Evolutionary conservation across 2,888 invertebrate species (phyloP).

Genomic region (Cantharis rustica): DNA sequence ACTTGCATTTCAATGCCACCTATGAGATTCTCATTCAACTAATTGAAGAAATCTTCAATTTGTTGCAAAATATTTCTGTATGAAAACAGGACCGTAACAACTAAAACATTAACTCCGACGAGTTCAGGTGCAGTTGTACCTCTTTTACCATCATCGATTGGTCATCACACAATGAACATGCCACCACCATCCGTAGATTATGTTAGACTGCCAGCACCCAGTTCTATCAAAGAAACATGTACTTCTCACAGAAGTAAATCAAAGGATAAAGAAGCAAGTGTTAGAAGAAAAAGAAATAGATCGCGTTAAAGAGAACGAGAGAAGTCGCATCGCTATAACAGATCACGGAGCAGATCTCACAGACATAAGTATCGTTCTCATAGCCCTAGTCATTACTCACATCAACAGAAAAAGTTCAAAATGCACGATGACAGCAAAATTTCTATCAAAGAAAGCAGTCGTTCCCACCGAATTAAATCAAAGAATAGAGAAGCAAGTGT

Average conservation of each 20-base stretch:
- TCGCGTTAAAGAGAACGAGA: conserved; percentile 55
- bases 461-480: conserved; percentile 22
- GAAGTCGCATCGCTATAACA: conserved; percentile 68
- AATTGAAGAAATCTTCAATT: too few relatives aligned
- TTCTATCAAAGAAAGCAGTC: conserved; percentile 6
- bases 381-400: too few relatives aligned
- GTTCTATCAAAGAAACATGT: conserved; percentile 8
- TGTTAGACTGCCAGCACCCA: conserved; percentile 11
- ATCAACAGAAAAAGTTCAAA: too few relatives aligned
- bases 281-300: conserved; percentile 33
- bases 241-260: conserved; percentile 23
- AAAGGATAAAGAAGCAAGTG: conserved; percentile 29
- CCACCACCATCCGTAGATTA: conserved; percentile 3
- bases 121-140: conserved; percentile 54
- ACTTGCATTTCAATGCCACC: too few relatives aligned
- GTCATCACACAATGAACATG: conserved; percentile 39
- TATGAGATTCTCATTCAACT: too few relatives aligned
- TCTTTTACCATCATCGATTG: conserved; percentile 42
- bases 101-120: conserved; percentile 72
- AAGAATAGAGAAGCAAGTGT: conserved; percentile 29
- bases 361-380: conserved; percentile 76
- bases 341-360: conserved; percentile 69
- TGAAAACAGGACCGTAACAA: too few relatives aligned
- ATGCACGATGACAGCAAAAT: too few relatives aligned
- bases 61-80: too few relatives aligned